Percentiles rank a stretch among this genome's conserved stretches.
Conservation (phyloP, 2,797 vertebrate genomes). For the Balearica regulorum region DNA sequence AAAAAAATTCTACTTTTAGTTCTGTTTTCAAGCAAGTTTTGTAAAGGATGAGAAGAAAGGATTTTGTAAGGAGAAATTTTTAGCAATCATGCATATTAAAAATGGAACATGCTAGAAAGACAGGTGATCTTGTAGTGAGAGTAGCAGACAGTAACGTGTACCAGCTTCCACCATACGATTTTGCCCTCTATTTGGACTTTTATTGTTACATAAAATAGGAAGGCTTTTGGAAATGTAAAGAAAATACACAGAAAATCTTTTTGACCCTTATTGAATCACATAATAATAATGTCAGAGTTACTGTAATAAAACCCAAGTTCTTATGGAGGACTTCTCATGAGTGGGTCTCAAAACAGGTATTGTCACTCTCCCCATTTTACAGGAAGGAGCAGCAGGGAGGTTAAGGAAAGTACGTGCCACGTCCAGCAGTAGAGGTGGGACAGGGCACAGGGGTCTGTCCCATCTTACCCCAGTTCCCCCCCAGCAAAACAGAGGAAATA, state of each 20-base stretch:
- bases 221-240: slow-evolving; percentile 6
- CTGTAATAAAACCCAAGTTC: not conserved
- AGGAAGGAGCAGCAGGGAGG: not conserved
- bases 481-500: not conserved
- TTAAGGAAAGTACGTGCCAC: not conserved
- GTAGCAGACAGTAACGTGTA: not conserved
- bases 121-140: not conserved
- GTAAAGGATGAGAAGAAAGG: not conserved
- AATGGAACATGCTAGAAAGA: not conserved
- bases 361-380: not conserved
- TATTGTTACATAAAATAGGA: slow-evolving; percentile 8
- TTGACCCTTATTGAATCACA: not conserved
- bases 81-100: not conserved
- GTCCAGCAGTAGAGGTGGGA: not conserved
- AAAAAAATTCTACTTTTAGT: not conserved
- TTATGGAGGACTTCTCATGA: not conserved
- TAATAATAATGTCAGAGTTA: not conserved
- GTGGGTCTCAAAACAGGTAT: not conserved
- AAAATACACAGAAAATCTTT: slow-evolving; percentile 2
- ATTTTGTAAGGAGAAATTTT: not conserved
- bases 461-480: no score
- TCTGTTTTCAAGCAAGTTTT: slow-evolving; percentile 7
- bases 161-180: not conserved
- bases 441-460: not conserved
- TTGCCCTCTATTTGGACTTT: not conserved